A percentile compares a stretch with the other conserved stretches of the same genome.
Conservation (phyloP, 1,140 invertebrate species). For the Ganaspis sp. region DNA sequence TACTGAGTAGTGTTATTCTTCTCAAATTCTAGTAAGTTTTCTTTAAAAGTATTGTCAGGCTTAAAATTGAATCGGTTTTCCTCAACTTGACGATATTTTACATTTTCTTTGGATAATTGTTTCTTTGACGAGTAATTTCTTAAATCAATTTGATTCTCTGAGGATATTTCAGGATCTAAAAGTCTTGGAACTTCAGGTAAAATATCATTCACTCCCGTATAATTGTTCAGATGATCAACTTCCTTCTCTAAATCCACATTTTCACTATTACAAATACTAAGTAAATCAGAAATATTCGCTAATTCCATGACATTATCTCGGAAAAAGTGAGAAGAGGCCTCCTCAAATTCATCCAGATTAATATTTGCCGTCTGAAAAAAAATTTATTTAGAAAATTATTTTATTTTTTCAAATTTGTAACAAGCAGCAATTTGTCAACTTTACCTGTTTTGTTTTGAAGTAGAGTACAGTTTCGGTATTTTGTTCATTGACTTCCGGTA, state of each 20-base stretch:
- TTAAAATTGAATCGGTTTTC: neutral
- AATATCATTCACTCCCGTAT: neutral
- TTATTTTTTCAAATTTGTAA: constrained; percentile 14
- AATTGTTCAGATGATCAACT: neutral
- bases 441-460: constrained; percentile 64
- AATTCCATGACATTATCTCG: constrained; percentile 56
- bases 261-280: constrained; percentile 31
- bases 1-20: constrained; percentile 15
- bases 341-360: constrained; percentile 61
- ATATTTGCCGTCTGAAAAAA: constrained; percentile 58
- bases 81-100: neutral
- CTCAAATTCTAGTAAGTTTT: constrained; percentile 3
- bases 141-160: constrained; percentile 3
- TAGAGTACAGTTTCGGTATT: constrained; percentile 57
- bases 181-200: neutral
- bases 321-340: constrained; percentile 45
- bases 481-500: constrained; percentile 41
- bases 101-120: constrained; percentile 10
- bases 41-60: constrained; percentile 1
- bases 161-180: neutral
- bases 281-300: constrained; percentile 41
- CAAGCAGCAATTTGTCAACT: constrained; percentile 32
- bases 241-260: constrained; percentile 29
- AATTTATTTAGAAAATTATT: constrained; percentile 30
- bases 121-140: neutral